Evolutionary conservation across 2,113 vertebrate species (phyloP), one percentile per base, ranked within the genome.

Genomic region (Pagrus major): DNA sequence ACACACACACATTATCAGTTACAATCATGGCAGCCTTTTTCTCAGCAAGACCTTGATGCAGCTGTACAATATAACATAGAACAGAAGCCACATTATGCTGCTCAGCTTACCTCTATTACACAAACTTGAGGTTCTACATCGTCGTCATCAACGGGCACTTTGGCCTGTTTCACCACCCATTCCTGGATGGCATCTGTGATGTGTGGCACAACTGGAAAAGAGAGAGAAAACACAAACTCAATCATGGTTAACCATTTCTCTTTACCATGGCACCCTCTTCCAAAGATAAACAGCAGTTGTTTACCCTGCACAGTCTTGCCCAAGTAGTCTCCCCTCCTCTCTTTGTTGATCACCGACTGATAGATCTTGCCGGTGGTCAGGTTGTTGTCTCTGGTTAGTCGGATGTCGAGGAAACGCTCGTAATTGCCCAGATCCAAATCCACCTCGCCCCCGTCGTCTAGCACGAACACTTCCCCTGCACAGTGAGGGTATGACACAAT

Each of bases 171-270:
- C 95, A 98, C 96, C 0, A 99, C 97, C 97, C 98, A 99, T 51
- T 99, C 98, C 88, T 99, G 98, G 78, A 99, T 97, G 1, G 98
- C 97, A 83, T 99, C 97, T n/a, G 98, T 99, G 93, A 99, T 99
- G 84, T 99, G 98, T 49, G 98, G 98, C 29, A 99, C 97, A 80
- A 99, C 97, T 99, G 86, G 1, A 90, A 89, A 77, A 77, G n/a
- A 54, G 1, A 9, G 3, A 69, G n/a, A 42, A 35, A 41, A 27
- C 4, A 8, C 4, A 23, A 51, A 27, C 33, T 15, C 4, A 59
- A 27, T n/a, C 5, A 29, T 1, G 0, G 15, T 11, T 27, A 3
- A 42, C 4, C 3, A 6, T n/a, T 44, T 9, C 5, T 63, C 27
- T 46, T n/a, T 18, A 35, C 20, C 44, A 4, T 11, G 6, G 15